Evolutionary conservation across 1,140 invertebrate species (phyloP), one percentile per base, ranked within the genome.

Genomic region (Artemia franciscana): DNA sequence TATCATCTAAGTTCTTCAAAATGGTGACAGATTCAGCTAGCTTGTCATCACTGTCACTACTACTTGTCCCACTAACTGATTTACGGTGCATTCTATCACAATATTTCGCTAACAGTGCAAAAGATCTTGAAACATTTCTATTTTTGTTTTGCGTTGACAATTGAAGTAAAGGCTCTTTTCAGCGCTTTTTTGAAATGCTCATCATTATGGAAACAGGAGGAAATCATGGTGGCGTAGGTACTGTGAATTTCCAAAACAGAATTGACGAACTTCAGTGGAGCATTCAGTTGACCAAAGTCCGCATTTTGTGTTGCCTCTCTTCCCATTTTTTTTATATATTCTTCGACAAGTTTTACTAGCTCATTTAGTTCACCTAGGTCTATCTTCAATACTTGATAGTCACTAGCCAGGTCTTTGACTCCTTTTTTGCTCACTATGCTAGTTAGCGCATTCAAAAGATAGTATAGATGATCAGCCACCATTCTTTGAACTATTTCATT

Each of bases 1-100:
- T 98, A 72, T 98, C 95, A 73, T 97, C 93, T n/a, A 98, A 88
- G 71, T 98, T 98, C 71, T 96, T 96, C 74, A 98, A 98, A 59
- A 98, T 90, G 12, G 85, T 91, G 66, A 98, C 97, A 60, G 88
- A 90, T 63, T 82, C 80, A 2, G 80, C 74, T 60, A 95, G 74
- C 70, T 85, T 85, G 58, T 88, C 86, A 69, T 97, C 91, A 7
- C 92, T 82, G 73, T 95, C 91, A 28, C 78, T 76, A 70, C 94
- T 91, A 4, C 82, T 82, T 24, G 86, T 80, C 56, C 85, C 84
- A 73, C 88, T 91, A 9, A 85, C 84, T 23, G 87, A 91, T 72
- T 94, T 94, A 70, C 93, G 90, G 61, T 98, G 75, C 60, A 98
- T 73, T n/a, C 82, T 83, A 79, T 98, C 93, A 78, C 92, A 98